phyloP scores from a whole-genome alignment of 2,888 invertebrate genomes.

The Argyresthia albistria region DNA sequence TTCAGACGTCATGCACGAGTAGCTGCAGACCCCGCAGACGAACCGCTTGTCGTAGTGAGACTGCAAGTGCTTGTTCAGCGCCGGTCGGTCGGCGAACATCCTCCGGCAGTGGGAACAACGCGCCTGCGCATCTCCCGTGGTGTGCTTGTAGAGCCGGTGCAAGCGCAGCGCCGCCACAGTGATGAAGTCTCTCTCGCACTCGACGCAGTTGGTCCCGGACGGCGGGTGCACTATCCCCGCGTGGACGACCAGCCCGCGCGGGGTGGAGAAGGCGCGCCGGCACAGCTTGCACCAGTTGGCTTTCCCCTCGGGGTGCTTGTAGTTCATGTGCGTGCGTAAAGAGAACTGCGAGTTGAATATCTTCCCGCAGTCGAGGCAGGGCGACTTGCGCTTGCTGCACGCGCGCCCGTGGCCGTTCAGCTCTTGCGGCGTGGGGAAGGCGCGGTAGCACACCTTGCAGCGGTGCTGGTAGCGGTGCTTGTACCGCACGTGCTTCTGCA shows the following conservation, averaged over 20 bases:
- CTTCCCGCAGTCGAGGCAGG: conserved; percentile 34
- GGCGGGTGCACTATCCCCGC: conserved; percentile 29
- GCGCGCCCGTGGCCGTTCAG: conserved; percentile 23
- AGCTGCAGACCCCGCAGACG: too few species aligned
- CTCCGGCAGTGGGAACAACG: conserved; percentile 29
- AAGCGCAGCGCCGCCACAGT: conserved; percentile 31
- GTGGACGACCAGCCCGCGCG: conserved; percentile 33
- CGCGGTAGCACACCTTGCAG: conserved; percentile 37
- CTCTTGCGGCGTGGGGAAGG: conserved; percentile 23
- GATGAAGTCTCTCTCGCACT: conserved; percentile 27
- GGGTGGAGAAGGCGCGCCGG: conserved; percentile 30
- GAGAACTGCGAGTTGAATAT: conserved; percentile 31
- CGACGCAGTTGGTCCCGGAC: conserved; percentile 25
- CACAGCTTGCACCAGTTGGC: conserved; percentile 33
- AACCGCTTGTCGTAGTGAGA: too few species aligned
- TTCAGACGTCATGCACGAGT: conserved; percentile 22
- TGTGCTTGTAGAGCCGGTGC: conserved; percentile 35
- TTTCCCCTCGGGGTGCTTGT: conserved; percentile 34
- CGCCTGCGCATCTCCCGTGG: conserved; percentile 18
- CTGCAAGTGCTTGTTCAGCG: too few species aligned
- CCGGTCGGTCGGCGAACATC: too few species aligned
- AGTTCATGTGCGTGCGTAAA: conserved; percentile 37
- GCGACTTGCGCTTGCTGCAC: conserved; percentile 27
- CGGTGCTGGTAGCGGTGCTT: conserved; percentile 37
- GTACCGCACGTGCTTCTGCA: conserved; percentile 42